Evolutionary conservation across 2,888 invertebrate species (phyloP), one percentile per base, ranked within the genome.

Genomic region (Pyrochroa serraticornis): DNA sequence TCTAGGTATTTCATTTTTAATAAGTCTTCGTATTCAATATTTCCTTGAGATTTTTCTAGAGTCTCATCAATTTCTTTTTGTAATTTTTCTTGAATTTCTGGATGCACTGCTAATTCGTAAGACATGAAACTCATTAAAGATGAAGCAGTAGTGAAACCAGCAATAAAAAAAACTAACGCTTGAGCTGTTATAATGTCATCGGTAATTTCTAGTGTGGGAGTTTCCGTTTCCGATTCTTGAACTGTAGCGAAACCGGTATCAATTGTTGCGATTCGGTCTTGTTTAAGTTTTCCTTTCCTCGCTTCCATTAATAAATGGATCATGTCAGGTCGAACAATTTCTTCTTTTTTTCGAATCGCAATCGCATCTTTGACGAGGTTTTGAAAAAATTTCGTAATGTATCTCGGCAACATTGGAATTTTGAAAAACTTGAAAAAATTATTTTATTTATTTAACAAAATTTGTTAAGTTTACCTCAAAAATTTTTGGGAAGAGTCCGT

Each of bases 51-150:
- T 8, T 52, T 45, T 2, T 74, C 64, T 3, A 54, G 8, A 6
- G 73, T 62, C n/a, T 43, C 39, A 37, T 66, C 66, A 14, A 80
- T 74, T 63, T 80, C 80, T n/a, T 71, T 55, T 0, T 61, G 67
- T 36, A 80, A 57, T n/a, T 66, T 75, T 0, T 76, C 69, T 51
- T 80, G 80, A 0, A 78, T 65, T 0, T 77, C 84, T 10, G 82
- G 82, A 72, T 87, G 81, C 5, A 82, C 52, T 30, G 85, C 84
- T 9, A 87, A 68, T 70, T 87, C 87, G 38, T 85, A 79, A 0
- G 84, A 73, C 0, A 82, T 67, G 57, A 86, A 85, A 0, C 78
- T 79, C 65, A 82, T 73, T 7, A 79, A 66, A 45, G 80, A 79
- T 0, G 82, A 79, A 0, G 78, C 75, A 1, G 81, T 79, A 41